Evolutionary conservation across 2,113 vertebrate genomes (phyloP).

Genomic region (Microcebus tavaratra): DNA sequence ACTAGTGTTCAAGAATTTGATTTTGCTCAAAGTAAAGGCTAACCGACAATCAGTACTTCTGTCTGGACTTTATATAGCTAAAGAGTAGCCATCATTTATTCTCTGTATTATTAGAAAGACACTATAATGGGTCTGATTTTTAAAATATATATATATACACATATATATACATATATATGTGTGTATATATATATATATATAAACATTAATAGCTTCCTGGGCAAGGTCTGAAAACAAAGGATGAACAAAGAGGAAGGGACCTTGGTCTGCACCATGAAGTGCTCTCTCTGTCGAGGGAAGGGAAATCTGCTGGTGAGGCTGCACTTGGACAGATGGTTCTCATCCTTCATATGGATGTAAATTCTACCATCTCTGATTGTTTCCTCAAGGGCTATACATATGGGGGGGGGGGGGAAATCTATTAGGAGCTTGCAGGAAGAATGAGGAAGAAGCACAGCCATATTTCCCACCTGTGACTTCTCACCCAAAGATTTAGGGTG

Average conservation of each 20-base stretch:
- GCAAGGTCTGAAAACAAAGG: not conserved
- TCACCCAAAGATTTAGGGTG: not conserved
- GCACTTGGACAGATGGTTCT: not conserved
- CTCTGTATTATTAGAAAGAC: not conserved
- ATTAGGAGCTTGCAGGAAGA: not conserved
- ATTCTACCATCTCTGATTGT: not conserved
- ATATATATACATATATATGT: not conserved
- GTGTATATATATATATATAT: not conserved
- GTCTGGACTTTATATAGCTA: not conserved
- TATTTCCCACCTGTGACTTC: not conserved
- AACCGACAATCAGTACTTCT: not conserved
- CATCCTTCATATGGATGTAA: not conserved
- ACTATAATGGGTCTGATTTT: not conserved
- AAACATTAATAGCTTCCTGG: not conserved
- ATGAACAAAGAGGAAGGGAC: not conserved
- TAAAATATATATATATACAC: not conserved
- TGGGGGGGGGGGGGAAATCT: not conserved
- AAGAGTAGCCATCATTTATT: not conserved
- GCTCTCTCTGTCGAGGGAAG: not conserved
- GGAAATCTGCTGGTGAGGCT: not conserved
- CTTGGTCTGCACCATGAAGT: not conserved
- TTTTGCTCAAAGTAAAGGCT: not conserved
- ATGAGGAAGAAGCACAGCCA: not conserved
- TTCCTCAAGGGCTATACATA: not conserved
- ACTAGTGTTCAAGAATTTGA: not conserved